Conservation (phyloP, 2,888 invertebrate genomes). For the Caenorhabditis panamensis region DNA sequence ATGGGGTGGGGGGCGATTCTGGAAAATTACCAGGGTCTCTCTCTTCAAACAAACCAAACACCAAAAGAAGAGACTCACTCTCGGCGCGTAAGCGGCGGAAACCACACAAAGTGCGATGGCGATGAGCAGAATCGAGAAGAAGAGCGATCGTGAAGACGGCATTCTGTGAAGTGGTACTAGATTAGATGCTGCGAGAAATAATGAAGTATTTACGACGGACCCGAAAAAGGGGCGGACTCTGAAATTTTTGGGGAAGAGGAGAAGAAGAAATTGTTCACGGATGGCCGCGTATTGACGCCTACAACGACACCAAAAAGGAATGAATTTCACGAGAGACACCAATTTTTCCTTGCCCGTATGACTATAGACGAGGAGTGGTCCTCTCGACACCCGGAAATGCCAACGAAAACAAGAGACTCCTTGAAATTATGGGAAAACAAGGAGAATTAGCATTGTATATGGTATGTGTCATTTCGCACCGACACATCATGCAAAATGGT, state of each 20-base stretch:
- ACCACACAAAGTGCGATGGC: slow-evolving; percentile 45
- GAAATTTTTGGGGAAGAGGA: slow-evolving; percentile 3
- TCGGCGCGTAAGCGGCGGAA: slow-evolving; percentile 53
- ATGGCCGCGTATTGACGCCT: slow-evolving; percentile 38
- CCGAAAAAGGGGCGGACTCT: slow-evolving; percentile 7
- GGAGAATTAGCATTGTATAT: not conserved
- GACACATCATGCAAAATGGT: too few relatives aligned
- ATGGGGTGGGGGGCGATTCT: too few relatives aligned
- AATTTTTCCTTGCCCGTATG: slow-evolving; percentile 9
- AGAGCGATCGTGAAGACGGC: slow-evolving; percentile 38
- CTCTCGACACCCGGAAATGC: slow-evolving; percentile 11
- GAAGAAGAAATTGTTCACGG: slow-evolving; percentile 39
- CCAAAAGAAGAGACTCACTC: slow-evolving; percentile 44
- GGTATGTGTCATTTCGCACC: not conserved
- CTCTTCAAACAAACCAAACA: slow-evolving; percentile 29
- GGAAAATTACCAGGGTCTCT: too few relatives aligned
- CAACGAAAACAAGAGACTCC: slow-evolving; percentile 10
- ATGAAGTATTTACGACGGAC: slow-evolving; percentile 39
- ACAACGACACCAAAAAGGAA: slow-evolving; percentile 15
- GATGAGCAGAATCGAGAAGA: slow-evolving; percentile 44
- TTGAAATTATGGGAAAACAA: not conserved
- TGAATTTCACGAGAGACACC: slow-evolving; percentile 22
- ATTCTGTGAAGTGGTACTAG: slow-evolving; percentile 38
- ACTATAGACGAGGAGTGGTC: slow-evolving; percentile 27
- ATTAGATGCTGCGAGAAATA: slow-evolving; percentile 30